Percentiles rank a stretch among this genome's conserved stretches.
Conservation (phyloP, 2,797 vertebrate species). For the Mormyrops attenuatus region DNA sequence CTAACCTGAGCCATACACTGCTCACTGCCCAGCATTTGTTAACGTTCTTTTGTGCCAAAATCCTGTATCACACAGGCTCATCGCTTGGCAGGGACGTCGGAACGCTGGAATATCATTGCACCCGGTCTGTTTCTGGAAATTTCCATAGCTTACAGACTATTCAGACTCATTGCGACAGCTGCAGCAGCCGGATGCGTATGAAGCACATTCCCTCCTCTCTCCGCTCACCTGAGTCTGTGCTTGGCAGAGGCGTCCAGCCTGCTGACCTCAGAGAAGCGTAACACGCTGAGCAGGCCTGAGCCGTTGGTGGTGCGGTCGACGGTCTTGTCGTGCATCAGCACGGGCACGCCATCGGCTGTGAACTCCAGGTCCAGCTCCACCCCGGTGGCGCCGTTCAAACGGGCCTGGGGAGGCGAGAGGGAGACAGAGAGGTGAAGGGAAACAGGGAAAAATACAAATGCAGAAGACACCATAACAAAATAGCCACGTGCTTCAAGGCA, state of each 20-base stretch:
- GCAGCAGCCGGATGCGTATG: neutral
- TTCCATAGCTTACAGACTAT: neutral
- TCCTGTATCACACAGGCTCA: neutral
- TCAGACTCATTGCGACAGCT: neutral
- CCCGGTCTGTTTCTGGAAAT: neutral
- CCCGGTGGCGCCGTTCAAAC: constrained; percentile 64
- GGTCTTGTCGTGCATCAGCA: constrained; percentile 64
- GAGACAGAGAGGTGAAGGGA: neutral
- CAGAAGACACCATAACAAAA: neutral
- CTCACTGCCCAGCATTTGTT: neutral
- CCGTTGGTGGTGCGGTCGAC: constrained; percentile 82
- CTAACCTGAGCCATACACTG: neutral
- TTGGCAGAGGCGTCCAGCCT: constrained; percentile 83
- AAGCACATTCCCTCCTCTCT: constrained; percentile 33
- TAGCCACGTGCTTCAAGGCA: neutral
- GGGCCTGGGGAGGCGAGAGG: constrained; percentile 54
- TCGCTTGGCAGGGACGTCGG: neutral
- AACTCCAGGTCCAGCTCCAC: constrained; percentile 94
- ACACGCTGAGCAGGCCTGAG: constrained; percentile 67
- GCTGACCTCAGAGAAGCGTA: constrained; percentile 71
- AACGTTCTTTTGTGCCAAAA: neutral
- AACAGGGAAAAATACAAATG: neutral
- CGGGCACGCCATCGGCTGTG: constrained; percentile 75
- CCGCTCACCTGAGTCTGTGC: constrained; percentile 72
- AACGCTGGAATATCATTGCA: neutral